Base-by-base conservation (phyloP, 2,113 vertebrate genomes). In the Oncorhynchus kisutch region DNA sequence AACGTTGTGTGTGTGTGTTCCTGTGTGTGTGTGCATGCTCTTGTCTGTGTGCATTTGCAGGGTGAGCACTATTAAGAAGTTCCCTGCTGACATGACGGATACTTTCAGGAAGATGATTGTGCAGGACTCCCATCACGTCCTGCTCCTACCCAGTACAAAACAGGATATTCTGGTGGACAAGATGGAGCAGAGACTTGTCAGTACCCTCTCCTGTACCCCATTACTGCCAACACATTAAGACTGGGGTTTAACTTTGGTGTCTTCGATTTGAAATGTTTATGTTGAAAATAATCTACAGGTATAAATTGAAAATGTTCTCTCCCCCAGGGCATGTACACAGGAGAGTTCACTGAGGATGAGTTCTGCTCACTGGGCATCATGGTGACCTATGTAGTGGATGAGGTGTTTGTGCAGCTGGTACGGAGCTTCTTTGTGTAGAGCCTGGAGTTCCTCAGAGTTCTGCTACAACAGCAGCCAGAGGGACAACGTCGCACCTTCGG, bases 141-240 rank as follows among this genome's bases (percentile, higher is more conserved):
- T 94, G 25, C 20, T 81, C 67, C 79, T 91, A 24, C 83, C 92
- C 0, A 85, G 80, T 76, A 86, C 72, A 4, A 93, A 94, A 73
- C 91, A 93, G 83, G 71, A 78, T 6, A 83, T 93, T 24, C 81
- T 94, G 74, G 92, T 94, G 76, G 90, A 94, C 84, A 93, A 91
- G 87, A 87, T 95, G 4, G 78, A 80, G 27, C 90, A 94, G 84
- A 91, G 78, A 59, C 74, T 93, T 91, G 94, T 94, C 71, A 85
- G 90, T 78, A 16, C 27, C 66, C 31, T 72, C 11, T 22, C 18
- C 22, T 64, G 14, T 39, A 11, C 49, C 16, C 29, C 4, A 18
- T 2, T 39, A 5, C 22, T 16, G 29, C 54, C 8, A 9, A 31
- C 24, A 8, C 64, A 59, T 45, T 12, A 16, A 54, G 49, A 14